Base-by-base conservation (phyloP, 2,797 vertebrate species). In the Myripristis murdjan region DNA sequence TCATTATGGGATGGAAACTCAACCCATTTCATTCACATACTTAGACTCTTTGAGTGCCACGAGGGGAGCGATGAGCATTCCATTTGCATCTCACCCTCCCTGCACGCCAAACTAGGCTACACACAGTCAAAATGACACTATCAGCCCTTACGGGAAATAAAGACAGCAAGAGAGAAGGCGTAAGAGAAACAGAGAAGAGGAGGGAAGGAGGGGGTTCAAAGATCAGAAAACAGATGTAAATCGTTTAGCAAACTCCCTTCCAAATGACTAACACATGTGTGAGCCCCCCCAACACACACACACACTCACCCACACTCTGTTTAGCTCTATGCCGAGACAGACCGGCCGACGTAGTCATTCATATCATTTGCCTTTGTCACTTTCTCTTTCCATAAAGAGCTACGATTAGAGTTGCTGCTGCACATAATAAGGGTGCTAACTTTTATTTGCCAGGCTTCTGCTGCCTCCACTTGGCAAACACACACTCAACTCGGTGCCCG, bases 161-260 rank as follows among this genome's bases (percentile, higher is more conserved):
- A 82, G 83, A 85, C 72, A 69, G 68, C 64, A 59, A 74, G 49
- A 78, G 81, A 47, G 52, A 56, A 9, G 47, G 43, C 53, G 24
- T 52, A 6, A 68, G 31, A 39, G 6, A 58, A 4, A 26, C n/a
- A 56, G 10, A 9, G 73, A 61, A 82, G 68, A 62, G 59, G 64
- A 76, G 67, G 75, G 60, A 75, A 74, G 79, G 67, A n/a, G 76
- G 84, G 86, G 86, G 93, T 94, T 95, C 91, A 94, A 95, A 95
- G 93, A 95, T 94, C 94, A 94, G 83, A 93, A 92, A 93, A 93
- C 94, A 95, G 92, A 95, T 95, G 94, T 92, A 94, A 91, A 88
- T 87, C 69, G 82, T 94, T 94, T 83, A 56, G 82, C 89, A 84
- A 90, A 92, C 93, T 91, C 87, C 70, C 69, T 84, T 85, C 82